A percentile compares a stretch with the other conserved stretches of the same genome.
Conservation (phyloP, 30 jellyfish, hydroid and myxozoan species). For the Hydra vulgaris region DNA sequence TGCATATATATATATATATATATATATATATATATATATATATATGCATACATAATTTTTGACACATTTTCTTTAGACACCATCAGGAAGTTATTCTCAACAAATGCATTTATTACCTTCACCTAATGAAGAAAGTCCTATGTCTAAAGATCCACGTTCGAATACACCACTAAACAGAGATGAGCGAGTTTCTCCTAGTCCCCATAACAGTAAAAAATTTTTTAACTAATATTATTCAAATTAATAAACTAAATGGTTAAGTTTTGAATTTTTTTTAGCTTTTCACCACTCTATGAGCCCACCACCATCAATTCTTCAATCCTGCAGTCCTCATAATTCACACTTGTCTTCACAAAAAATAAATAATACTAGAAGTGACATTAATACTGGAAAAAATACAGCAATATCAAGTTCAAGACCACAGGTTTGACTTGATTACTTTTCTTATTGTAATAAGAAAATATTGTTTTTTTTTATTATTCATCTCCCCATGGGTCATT, state of each 20-base stretch:
- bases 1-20: no score
- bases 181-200: constrained; percentile 28
- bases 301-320: constrained; percentile 16
- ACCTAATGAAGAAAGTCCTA: constrained; percentile 25
- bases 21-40: no score
- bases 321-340: constrained; percentile 23
- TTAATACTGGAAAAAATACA: not conserved
- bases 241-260: not conserved
- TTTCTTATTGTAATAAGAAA: not conserved
- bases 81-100: constrained; percentile 25
- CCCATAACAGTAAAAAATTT: constrained; percentile 19
- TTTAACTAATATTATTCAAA: not conserved
- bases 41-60: no score
- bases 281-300: constrained; percentile 15
- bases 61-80: not conserved
- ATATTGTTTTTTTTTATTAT: not conserved
- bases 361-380: not conserved
- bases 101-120: constrained; percentile 33
- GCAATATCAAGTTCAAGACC: constrained; percentile 24
- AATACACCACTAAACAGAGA: constrained; percentile 29
- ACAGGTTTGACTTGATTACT: not conserved
- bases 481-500: no score
- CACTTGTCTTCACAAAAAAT: not conserved
- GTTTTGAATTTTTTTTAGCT: constrained; percentile 7
- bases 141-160: constrained; percentile 37